These are phyloP conservation scores for Saturnia pavonia DNA, from an alignment of 2,888 invertebrate genomes.

Conservation along the genomic window DNA sequence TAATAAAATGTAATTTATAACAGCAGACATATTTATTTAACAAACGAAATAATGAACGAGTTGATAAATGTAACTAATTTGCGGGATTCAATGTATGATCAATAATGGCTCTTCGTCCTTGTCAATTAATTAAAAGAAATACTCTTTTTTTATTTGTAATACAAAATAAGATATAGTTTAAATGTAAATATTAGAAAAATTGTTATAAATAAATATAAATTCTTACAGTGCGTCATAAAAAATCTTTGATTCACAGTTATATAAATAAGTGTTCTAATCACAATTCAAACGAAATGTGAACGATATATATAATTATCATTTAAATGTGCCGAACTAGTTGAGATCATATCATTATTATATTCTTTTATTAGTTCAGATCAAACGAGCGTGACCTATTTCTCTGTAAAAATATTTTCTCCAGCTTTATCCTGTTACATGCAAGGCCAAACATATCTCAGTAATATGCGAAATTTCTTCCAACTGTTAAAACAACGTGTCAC, in stretches of 20 bases:
- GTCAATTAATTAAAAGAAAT: too few species aligned
- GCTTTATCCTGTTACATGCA: background rate
- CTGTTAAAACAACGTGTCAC: constrained; percentile 31
- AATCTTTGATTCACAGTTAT: background rate
- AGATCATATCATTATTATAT: background rate
- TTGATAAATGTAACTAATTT: too few species aligned
- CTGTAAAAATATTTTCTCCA: background rate
- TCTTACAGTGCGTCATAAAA: too few species aligned
- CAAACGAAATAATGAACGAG: too few species aligned
- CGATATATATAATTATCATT: background rate
- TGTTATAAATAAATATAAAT: too few species aligned
- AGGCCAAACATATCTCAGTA: constrained; percentile 19
- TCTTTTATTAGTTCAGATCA: background rate
- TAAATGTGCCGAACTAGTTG: background rate
- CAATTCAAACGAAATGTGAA: background rate
- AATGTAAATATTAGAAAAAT: too few species aligned
- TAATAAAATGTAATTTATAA: too few species aligned
- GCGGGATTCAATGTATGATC: too few species aligned
- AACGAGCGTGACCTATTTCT: background rate
- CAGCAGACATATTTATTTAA: too few species aligned
- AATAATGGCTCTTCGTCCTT: too few species aligned
- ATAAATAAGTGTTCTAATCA: background rate
- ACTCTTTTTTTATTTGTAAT: too few species aligned
- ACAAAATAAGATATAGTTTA: too few species aligned
- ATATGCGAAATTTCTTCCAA: constrained; percentile 33